phyloP scores from a whole-genome alignment of 53 echinoderm and acorn worm species.

The Zoroaster sp. region DNA sequence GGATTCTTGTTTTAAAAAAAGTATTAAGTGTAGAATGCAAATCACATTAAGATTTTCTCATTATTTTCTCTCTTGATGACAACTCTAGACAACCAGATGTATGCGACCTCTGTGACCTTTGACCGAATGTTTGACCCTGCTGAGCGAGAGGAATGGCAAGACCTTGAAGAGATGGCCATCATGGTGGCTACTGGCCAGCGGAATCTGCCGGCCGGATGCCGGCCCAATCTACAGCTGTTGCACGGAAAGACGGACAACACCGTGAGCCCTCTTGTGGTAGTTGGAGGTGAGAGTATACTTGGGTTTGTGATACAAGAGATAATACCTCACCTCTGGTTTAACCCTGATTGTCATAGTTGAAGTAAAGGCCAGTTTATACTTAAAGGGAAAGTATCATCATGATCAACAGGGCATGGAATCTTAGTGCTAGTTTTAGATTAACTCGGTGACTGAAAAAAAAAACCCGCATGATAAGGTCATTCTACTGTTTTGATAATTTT shows the following conservation, averaged over 20 bases:
- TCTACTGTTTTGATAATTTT: no score
- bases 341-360: not conserved
- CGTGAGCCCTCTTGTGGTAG: slow-evolving; percentile 75
- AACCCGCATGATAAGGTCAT: no score
- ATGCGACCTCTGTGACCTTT: slow-evolving; percentile 92
- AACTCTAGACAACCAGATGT: slow-evolving; percentile 68
- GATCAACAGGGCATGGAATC: no score
- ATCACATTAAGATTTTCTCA: no score
- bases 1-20: not conserved
- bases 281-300: slow-evolving; percentile 66
- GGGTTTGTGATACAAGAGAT: not conserved
- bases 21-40: no score
- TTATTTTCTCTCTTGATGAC: no score
- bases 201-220: slow-evolving; percentile 69
- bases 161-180: slow-evolving; percentile 80
- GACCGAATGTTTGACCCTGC: slow-evolving; percentile 69
- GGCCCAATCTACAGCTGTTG: slow-evolving; percentile 74
- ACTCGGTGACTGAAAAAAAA: no score
- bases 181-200: slow-evolving; percentile 59
- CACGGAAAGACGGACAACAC: slow-evolving; percentile 85
- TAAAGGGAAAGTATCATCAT: no score
- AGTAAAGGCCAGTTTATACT: no score
- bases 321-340: not conserved
- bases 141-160: slow-evolving; percentile 84
- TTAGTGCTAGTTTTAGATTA: no score